A percentile compares a stretch with the other conserved stretches of the same genome.
These are phyloP conservation scores for Ormyrus nitidulus DNA, from an alignment of 2,888 invertebrate species.

Conservation along the genomic window DNA sequence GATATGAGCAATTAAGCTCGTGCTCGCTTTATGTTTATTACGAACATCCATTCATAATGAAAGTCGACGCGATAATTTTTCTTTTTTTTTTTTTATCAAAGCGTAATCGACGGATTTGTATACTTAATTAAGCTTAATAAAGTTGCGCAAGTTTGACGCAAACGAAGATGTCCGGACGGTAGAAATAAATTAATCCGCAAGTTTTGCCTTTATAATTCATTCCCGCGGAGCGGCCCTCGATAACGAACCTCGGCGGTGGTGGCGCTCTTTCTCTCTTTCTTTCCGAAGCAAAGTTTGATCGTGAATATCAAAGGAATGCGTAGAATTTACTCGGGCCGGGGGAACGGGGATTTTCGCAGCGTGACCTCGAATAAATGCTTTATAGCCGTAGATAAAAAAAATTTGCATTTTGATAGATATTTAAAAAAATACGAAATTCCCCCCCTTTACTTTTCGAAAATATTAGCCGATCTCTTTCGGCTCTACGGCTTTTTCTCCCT, in stretches of 20 bases:
- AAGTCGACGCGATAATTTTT: no score
- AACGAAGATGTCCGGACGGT: background rate
- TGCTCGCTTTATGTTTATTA: no score
- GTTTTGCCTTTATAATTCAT: conserved; percentile 34
- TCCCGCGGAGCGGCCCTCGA: background rate
- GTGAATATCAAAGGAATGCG: conserved; percentile 47
- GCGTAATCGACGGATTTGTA: background rate
- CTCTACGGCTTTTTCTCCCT: background rate
- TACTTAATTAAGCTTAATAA: conserved; percentile 29
- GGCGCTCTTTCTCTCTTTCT: background rate
- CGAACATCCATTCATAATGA: no score
- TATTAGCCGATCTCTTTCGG: background rate
- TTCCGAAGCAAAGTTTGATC: conserved; percentile 38
- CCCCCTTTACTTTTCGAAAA: conserved; percentile 9
- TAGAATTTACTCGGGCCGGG: conserved; percentile 36
- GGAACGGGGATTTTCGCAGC: background rate
- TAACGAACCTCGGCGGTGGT: conserved; percentile 21
- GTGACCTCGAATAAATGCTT: conserved; percentile 7
- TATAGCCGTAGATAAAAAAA: background rate
- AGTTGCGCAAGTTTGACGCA: background rate
- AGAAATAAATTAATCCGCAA: conserved; percentile 36
- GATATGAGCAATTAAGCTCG: no score
- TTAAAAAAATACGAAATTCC: conserved; percentile 7
- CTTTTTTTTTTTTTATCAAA: background rate
- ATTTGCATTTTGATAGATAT: conserved; percentile 49